These are phyloP conservation scores for Phenganax marumi DNA, from an alignment of 92 coral and sea anemone genomes.

Conservation along the genomic window DNA sequence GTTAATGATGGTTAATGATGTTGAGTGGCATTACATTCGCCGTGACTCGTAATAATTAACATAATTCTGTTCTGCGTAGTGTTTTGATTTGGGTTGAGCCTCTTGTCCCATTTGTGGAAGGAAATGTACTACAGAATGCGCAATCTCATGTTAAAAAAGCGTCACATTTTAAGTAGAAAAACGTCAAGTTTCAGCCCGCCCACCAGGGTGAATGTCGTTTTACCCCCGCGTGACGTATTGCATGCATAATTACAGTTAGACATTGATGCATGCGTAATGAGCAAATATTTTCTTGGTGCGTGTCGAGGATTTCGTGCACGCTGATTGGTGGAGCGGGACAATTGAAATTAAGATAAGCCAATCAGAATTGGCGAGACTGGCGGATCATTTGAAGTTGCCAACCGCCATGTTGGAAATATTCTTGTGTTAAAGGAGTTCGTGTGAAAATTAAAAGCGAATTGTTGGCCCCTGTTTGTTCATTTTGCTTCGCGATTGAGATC, in stretches of 20 bases:
- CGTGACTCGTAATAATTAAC: no score
- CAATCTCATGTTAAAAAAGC: background rate
- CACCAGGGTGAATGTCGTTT: background rate
- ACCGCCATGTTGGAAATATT: slow-evolving; percentile 79
- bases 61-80: slow-evolving; percentile 13
- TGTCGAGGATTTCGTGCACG: background rate
- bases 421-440: slow-evolving; percentile 60
- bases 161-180: slow-evolving; percentile 1
- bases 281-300: background rate
- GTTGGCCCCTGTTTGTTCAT: slow-evolving; percentile 17
- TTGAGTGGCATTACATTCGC: no score
- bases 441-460: slow-evolving; percentile 27
- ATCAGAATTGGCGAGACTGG: slow-evolving; percentile 77
- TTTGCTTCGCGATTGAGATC: background rate
- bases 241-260: background rate
- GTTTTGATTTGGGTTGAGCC: background rate
- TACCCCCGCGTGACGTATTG: background rate
- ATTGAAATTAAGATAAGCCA: slow-evolving; percentile 61
- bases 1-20: no score
- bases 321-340: slow-evolving; percentile 32
- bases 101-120: no score
- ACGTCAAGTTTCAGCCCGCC: slow-evolving; percentile 2
- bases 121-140: background rate
- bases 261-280: slow-evolving; percentile 12
- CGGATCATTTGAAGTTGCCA: slow-evolving; percentile 97